Evolutionary conservation across 2,888 invertebrate genomes (phyloP), one percentile per base, ranked within the genome.

Genomic region (Tortrix viridana): DNA sequence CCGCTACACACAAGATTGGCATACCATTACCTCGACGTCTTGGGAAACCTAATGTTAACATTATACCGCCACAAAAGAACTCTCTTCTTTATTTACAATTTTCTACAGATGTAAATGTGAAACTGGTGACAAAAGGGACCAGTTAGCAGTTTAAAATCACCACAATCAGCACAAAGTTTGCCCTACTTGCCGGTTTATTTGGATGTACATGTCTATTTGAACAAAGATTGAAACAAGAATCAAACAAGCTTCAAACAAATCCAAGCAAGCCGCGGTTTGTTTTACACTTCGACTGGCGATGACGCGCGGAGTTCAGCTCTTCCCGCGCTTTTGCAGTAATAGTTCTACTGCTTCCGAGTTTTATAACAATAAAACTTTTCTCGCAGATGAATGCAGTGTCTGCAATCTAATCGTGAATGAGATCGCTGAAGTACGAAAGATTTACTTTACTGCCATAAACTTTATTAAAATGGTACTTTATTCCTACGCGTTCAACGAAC

Each of bases 101-200:
- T 69, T 65, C 59, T 65, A 55, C 57, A 70, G 72, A 70, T 75
- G 71, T 72, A 71, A 77, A 74, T 71, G 70, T 71, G 71, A 77
- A 75, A 71, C 74, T 69, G 71, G 66, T 50, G 68, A 72, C 74
- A 73, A 75, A 80, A 74, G 72, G 74, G 70, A 65, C 70, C 69
- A 55, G 65, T 70, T 68, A 67, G 60, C 65, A 67, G 69, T 72
- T 56, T 73, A 68, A 75, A 74, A 73, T 71, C 61, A 60, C 66
- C 68, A n/a, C n/a, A n/a, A n/a, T n/a, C n/a, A n/a, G 69, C 67
- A 64, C 69, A 63, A 76, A 77, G 72, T 77, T 76, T 67, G 68
- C 60, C 61, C 65, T 65, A 71, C 72, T 75, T 75, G 72, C 70
- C 65, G 53, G 61, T 61, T 66, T 56, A 61, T 70, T 72, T 52